Percentiles rank a stretch among this genome's conserved stretches.
Evolutionary conservation across 2,113 vertebrate genomes (phyloP).

Genomic region (Scartelaos histophorus): DNA sequence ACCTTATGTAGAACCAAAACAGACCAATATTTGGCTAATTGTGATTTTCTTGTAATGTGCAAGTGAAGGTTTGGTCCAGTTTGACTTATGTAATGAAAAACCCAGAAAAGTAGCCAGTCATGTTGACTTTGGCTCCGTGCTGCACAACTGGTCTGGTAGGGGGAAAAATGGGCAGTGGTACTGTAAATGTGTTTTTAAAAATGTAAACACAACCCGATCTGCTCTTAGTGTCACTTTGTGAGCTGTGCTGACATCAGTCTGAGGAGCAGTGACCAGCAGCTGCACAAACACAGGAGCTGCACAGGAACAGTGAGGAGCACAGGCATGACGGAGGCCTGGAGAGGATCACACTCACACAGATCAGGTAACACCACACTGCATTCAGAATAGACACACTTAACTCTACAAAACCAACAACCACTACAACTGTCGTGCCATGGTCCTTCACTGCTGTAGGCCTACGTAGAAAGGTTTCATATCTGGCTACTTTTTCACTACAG

Average conservation of each 20-base stretch:
- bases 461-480: no score
- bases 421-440: background rate
- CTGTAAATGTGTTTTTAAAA: background rate
- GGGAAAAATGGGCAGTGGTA: background rate
- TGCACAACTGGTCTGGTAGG: background rate
- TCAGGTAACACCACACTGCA: background rate
- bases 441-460: no score
- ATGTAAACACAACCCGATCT: slow-evolving; percentile 5
- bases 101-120: background rate
- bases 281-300: background rate
- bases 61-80: background rate
- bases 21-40: background rate
- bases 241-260: background rate
- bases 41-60: background rate
- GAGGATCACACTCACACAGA: background rate
- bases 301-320: background rate
- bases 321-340: background rate
- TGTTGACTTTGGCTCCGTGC: background rate
- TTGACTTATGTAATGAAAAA: background rate
- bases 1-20: background rate
- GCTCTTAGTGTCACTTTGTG: slow-evolving; percentile 1
- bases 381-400: background rate
- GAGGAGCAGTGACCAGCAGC: slow-evolving; percentile 2
- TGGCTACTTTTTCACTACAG: no score
- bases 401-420: background rate